Base-by-base conservation (phyloP, 2,797 vertebrate genomes). In the Arrhamphus sclerolepis region DNA sequence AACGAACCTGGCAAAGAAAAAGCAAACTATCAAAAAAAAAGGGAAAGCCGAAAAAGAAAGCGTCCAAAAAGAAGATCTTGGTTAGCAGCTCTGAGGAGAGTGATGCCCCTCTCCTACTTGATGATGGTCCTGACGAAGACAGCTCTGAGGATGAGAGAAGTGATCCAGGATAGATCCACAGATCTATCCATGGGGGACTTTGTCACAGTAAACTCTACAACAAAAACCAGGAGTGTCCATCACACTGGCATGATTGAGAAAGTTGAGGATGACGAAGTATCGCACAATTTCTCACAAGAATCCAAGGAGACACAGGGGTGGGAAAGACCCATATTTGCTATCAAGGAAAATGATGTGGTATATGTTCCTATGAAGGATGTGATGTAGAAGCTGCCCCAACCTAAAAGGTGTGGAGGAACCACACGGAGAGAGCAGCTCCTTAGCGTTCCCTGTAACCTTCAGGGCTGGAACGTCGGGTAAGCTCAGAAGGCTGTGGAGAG, bases 381-480 rank as follows among this genome's bases (percentile, higher is more conserved):
- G 43, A 8, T 44, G 43, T 20, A 44, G 43, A 44, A 44, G 43
- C 43, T 44, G 43, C 43, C 43, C 9, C 19, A 44, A 44, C 43
- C 43, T 20, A 44, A 21, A 5, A 44, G 43, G 43, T 19, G 0
- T 44, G 43, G 43, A 44, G 43, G 43, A 13, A 21, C 43, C 43
- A 44, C 43, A 21, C 43, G 10, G 9, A 44, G 43, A 44, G 43
- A 44, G 19, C 43, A 44, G 20, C 43, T 44, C 43, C 20, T 44
- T 7, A 44, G 7, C 43, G 20, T 44, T 44, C 43, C 43, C 43
- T 44, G 10, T 13, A 44, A 44, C 0, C 43, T 21, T 20, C 43
- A 44, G 43, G 43, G 43, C 43, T 44, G 43, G 19, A 44, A 44
- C 20, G 43, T 13, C 4, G 19, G 18, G 43, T 44, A 44, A 8